Evolutionary conservation across 2,888 invertebrate genomes (phyloP), one percentile per base, ranked within the genome.

Genomic region (Reticulitermes lucifugus): DNA sequence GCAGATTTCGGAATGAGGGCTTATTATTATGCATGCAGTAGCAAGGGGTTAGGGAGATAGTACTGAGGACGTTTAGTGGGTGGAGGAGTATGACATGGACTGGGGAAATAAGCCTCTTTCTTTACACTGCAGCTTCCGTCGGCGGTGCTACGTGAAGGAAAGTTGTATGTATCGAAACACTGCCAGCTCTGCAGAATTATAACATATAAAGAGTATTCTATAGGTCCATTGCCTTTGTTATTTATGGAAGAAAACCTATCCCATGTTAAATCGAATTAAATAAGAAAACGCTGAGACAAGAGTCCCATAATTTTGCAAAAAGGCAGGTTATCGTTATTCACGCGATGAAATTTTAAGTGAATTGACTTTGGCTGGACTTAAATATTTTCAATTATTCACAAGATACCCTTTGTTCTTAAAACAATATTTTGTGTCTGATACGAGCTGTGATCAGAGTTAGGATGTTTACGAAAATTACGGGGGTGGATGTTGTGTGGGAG

Each of bases 21-120:
- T 85, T 85, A 85, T 83, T 83, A 83, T 85, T 85, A 83, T 85
- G 85, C 85, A 85, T 85, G 83, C 85, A 85, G 85, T 71, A 79
- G 83, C 79, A 70, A 21, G 25, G 70, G 81, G 59, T 7, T 18
- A 25, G 80, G 60, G 9, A 51, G 79, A n/a, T 43, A 25, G 51
- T 43, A 55, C 35, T 14, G 35, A 59, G 59, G 81, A 81, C 43
- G 60, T 65, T 41, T 65, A 81, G 81, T 43, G 65, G 81, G 80
- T 35, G 29, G 80, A 59, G 55, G 51, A 79, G 25, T 79, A 55
- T 7, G 51, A 22, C 10, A 29, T 43, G 79, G 81, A 65, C 55
- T 59, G 71, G 70, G 71, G 85, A 81, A 85, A 85, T 85, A 85
- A 82, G 85, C 85, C 75, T 75, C 75, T 83, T 79, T 65, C 83